Conservation (phyloP, 2,888 invertebrate genomes). For the Linnaemya tessellans region DNA sequence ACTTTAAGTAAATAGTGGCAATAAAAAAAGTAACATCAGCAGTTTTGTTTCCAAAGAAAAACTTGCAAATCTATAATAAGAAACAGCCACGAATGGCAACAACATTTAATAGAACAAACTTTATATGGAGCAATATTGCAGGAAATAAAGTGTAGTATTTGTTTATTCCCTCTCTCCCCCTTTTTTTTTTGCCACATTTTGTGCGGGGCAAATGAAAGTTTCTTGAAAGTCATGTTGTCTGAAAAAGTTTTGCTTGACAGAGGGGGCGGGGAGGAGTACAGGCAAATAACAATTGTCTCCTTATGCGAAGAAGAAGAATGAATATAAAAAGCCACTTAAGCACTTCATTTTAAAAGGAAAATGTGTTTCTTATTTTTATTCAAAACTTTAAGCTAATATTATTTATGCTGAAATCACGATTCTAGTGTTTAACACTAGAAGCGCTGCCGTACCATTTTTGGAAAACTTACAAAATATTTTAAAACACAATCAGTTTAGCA, state of each 20-base stretch:
- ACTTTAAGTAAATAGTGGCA: constrained; percentile 42
- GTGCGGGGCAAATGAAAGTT: constrained; percentile 19
- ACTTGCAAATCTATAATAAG: neutral
- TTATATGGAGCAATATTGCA: constrained; percentile 60
- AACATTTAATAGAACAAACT: constrained; percentile 34
- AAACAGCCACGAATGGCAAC: constrained; percentile 11
- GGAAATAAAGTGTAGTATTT: constrained; percentile 40
- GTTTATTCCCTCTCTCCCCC: neutral
- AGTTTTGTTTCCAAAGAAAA: constrained; percentile 48
- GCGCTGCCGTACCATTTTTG: too few relatives aligned
- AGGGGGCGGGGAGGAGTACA: neutral
- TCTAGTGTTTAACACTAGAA: too few relatives aligned
- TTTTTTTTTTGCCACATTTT: neutral
- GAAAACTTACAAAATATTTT: too few relatives aligned
- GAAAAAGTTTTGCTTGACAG: neutral
- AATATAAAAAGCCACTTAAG: neutral
- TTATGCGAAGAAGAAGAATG: constrained; percentile 9
- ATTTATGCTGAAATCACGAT: neutral
- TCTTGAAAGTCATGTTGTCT: constrained; percentile 16
- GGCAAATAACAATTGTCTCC: constrained; percentile 16
- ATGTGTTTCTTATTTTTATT: neutral
- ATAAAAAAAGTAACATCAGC: constrained; percentile 68
- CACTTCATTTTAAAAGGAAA: neutral
- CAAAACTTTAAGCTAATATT: neutral
- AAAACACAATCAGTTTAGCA: too few relatives aligned